phyloP scores from a whole-genome alignment of 2,797 vertebrate genomes.

The Typhlichthys subterraneus region DNA sequence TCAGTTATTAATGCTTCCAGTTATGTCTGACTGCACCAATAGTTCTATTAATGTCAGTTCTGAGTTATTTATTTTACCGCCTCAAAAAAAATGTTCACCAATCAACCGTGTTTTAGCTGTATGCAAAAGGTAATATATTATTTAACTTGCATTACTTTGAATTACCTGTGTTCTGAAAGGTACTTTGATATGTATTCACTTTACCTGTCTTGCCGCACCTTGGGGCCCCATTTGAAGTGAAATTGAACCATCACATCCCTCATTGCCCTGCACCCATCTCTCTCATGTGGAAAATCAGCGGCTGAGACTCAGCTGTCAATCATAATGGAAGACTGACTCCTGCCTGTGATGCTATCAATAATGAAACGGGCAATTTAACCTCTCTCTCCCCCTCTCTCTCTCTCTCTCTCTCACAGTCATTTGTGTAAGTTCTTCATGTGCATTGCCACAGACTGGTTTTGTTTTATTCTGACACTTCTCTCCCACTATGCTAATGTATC shows the following conservation, averaged over 20 bases:
- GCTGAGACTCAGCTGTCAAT: constrained; percentile 69
- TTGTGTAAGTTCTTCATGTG: constrained; percentile 5
- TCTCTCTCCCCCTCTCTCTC: constrained; percentile 22
- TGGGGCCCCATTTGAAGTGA: constrained; percentile 59
- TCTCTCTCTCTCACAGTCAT: background rate
- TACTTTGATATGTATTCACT: constrained; percentile 49
- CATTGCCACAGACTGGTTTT: constrained; percentile 14
- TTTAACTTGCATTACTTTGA: constrained; percentile 46
- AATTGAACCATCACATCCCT: constrained; percentile 65
- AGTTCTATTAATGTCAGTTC: constrained; percentile 40
- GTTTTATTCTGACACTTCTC: constrained; percentile 36
- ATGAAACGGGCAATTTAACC: constrained; percentile 74
- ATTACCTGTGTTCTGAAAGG: constrained; percentile 43
- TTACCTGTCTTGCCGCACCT: constrained; percentile 40
- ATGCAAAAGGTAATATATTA: constrained; percentile 32
- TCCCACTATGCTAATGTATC: constrained; percentile 32
- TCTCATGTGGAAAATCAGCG: constrained; percentile 73
- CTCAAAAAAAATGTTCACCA: constrained; percentile 21
- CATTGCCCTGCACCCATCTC: constrained; percentile 49
- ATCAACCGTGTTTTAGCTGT: constrained; percentile 19
- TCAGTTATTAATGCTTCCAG: constrained; percentile 47
- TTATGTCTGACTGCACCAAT: constrained; percentile 55
- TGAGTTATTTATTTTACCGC: constrained; percentile 27
- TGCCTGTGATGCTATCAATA: constrained; percentile 74
- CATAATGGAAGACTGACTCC: constrained; percentile 60